Evolutionary conservation across 2,888 invertebrate genomes (phyloP).

Genomic region (Drosophila rubida): DNA sequence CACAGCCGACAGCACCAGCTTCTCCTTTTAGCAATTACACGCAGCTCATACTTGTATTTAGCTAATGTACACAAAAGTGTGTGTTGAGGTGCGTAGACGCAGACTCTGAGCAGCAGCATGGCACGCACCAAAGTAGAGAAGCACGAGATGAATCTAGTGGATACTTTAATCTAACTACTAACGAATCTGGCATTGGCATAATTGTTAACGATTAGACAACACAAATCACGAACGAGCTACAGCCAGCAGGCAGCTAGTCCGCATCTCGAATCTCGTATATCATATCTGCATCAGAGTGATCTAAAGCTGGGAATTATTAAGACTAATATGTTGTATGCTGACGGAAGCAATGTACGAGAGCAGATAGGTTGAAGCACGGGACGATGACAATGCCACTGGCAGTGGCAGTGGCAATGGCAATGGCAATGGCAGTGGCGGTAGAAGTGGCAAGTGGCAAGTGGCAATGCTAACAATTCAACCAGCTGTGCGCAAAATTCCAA

Average conservation of each 20-base stretch:
- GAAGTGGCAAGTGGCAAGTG: background rate
- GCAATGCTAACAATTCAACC: conserved; percentile 6
- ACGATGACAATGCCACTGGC: conserved; percentile 36
- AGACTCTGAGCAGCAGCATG: conserved; percentile 21
- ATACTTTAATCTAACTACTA: conserved; percentile 49
- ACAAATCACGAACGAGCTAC: conserved; percentile 73
- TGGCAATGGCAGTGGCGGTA: background rate
- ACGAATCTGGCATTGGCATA: conserved; percentile 50
- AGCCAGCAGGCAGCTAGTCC: conserved; percentile 43
- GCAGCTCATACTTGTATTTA: background rate
- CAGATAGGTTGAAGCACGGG: conserved; percentile 64
- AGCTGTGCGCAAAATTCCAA: conserved; percentile 26
- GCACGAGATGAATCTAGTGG: conserved; percentile 24
- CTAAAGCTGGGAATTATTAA: conserved; percentile 69
- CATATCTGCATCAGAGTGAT: conserved; percentile 42
- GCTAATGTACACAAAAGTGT: conserved; percentile 47
- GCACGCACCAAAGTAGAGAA: conserved; percentile 7
- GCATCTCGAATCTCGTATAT: conserved; percentile 13
- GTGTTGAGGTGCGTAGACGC: conserved; percentile 71
- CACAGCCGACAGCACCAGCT: background rate
- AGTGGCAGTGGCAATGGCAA: conserved; percentile 8
- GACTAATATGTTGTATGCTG: conserved; percentile 73
- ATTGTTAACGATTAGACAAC: conserved; percentile 75
- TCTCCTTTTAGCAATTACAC: conserved; percentile 51
- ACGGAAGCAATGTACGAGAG: conserved; percentile 64